Evolutionary conservation across 2,113 vertebrate species (phyloP).

Genomic region (Gymnorhina tibicen): DNA sequence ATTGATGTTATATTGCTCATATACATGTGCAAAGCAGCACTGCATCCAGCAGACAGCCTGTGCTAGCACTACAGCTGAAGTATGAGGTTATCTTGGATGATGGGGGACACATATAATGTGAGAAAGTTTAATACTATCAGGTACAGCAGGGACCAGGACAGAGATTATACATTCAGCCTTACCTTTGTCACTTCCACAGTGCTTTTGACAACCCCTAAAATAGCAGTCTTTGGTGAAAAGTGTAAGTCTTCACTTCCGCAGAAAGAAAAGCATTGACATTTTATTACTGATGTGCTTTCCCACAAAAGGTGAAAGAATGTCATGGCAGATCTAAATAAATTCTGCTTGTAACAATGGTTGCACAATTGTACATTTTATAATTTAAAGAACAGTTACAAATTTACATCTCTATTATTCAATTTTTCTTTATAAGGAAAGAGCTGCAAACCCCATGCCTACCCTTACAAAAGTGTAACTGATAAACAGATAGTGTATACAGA

Average conservation of each 20-base stretch:
- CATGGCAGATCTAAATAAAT: background rate
- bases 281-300: background rate
- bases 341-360: background rate
- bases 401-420: background rate
- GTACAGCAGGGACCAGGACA: background rate
- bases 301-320: background rate
- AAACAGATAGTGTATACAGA: background rate
- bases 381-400: background rate
- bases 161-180: background rate
- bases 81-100: background rate
- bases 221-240: background rate
- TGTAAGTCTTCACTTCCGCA: background rate
- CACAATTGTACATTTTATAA: background rate
- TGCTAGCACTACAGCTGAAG: background rate
- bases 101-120: accelerated
- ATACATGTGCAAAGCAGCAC: accelerated
- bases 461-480: background rate
- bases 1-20: background rate
- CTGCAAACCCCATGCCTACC: background rate
- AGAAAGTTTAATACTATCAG: background rate
- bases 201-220: background rate
- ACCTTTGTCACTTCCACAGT: background rate
- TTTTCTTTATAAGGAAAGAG: background rate
- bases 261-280: background rate
- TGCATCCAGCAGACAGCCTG: background rate